These are phyloP conservation scores for Procambarus virginalis DNA, from an alignment of 1,140 invertebrate species.

Conservation along the genomic window DNA sequence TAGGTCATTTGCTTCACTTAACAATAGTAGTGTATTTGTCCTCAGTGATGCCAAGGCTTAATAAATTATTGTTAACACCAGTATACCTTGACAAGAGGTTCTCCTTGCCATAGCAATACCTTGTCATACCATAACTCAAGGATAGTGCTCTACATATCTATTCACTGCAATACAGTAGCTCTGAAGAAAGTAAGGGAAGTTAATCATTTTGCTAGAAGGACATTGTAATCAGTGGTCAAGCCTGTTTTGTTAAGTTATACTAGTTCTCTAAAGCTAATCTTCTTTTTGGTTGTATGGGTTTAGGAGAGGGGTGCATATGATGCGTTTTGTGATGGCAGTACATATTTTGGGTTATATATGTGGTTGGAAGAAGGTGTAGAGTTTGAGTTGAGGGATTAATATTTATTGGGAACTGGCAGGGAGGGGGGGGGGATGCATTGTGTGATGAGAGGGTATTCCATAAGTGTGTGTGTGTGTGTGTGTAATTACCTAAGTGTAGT, in stretches of 20 bases:
- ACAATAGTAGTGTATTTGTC: conserved; percentile 9
- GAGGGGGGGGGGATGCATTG: too few relatives aligned
- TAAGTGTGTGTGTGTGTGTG: too few relatives aligned
- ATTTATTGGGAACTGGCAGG: too few relatives aligned
- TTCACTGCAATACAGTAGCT: conserved; percentile 2
- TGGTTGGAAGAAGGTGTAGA: too few relatives aligned
- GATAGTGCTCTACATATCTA: conserved; percentile 18
- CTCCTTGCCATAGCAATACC: conserved; percentile 10
- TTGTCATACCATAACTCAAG: conserved; percentile 11
- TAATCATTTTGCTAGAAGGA: not conserved
- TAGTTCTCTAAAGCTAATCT: too few relatives aligned
- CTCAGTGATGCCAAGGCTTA: conserved; percentile 27
- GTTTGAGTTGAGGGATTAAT: too few relatives aligned
- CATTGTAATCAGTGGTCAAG: not conserved
- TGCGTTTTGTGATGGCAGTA: too few relatives aligned
- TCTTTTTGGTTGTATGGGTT: too few relatives aligned
- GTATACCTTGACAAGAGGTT: not conserved
- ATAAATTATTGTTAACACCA: not conserved
- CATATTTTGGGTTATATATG: too few relatives aligned
- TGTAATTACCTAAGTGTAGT: too few relatives aligned
- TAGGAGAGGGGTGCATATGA: too few relatives aligned
- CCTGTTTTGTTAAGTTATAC: conserved; percentile 6
- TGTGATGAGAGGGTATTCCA: too few relatives aligned
- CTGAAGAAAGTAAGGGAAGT: not conserved
- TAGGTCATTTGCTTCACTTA: conserved; percentile 28